Conservation (phyloP, 1,140 invertebrate species). For the Bathynomus jamesi region DNA sequence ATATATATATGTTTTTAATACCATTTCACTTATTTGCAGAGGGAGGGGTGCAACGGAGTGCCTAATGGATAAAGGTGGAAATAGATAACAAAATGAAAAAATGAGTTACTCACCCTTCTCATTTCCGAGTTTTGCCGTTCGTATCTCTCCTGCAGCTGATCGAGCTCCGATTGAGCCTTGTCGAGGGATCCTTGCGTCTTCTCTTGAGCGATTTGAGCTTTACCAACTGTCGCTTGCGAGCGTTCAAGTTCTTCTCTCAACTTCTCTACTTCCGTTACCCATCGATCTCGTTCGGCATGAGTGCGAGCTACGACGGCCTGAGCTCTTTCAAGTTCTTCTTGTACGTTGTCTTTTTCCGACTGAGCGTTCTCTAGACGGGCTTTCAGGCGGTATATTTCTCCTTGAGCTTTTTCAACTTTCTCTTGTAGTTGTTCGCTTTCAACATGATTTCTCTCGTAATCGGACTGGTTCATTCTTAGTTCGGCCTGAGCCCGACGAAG, state of each 20-base stretch:
- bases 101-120: conserved; percentile 55
- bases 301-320: conserved; percentile 51
- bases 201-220: conserved; percentile 80
- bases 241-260: conserved; percentile 81
- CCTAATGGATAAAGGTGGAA: no score
- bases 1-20: neutral
- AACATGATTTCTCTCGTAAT: conserved; percentile 72
- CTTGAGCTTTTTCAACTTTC: conserved; percentile 85
- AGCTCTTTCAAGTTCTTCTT: conserved; percentile 66
- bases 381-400: conserved; percentile 86
- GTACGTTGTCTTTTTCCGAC: conserved; percentile 81
- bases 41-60: no score
- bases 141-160: conserved; percentile 75
- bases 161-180: conserved; percentile 81
- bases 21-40: neutral
- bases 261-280: conserved; percentile 74
- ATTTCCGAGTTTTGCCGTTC: conserved; percentile 72
- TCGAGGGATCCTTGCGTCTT: conserved; percentile 78
- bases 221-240: conserved; percentile 75
- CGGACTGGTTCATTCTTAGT: conserved; percentile 59
- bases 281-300: conserved; percentile 79
- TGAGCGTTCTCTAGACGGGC: conserved; percentile 89
- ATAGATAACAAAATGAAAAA: neutral
- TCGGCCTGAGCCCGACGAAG: conserved; percentile 72
- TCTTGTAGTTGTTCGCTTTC: conserved; percentile 80